Evolutionary conservation across 1,140 invertebrate species (phyloP).

Genomic region (Macrocentrus cingulum): DNA sequence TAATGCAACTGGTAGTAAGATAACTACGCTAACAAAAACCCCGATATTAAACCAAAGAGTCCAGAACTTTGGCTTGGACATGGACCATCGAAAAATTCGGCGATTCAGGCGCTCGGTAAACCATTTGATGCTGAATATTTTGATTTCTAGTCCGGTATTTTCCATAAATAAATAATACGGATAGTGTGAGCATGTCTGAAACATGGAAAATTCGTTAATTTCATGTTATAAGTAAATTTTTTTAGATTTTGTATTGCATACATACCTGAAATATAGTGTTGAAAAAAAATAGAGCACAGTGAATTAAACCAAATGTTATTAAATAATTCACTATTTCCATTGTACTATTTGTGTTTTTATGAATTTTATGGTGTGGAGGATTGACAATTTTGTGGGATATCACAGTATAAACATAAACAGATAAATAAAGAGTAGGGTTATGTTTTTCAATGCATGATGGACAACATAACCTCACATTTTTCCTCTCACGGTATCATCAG

Average conservation of each 20-base stretch:
- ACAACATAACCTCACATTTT: too few species aligned
- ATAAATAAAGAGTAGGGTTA: too few species aligned
- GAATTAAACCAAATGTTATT: conserved; percentile 58
- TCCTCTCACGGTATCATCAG: too few species aligned
- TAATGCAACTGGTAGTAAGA: conserved; percentile 65
- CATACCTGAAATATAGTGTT: conserved; percentile 72
- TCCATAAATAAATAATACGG: conserved; percentile 76
- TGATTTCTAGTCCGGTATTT: conserved; percentile 72
- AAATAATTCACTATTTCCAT: conserved; percentile 53
- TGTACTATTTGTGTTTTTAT: too few species aligned
- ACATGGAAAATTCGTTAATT: not conserved
- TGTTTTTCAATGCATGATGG: too few species aligned
- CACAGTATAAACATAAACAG: too few species aligned
- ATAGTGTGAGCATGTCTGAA: conserved; percentile 74
- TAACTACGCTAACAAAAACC: conserved; percentile 63
- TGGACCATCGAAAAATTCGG: conserved; percentile 72
- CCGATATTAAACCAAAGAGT: conserved; percentile 72
- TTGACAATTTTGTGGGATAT: too few species aligned
- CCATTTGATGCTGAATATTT: conserved; percentile 73
- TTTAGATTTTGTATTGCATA: not conserved
- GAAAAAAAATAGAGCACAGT: conserved; percentile 69
- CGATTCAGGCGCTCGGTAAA: conserved; percentile 76
- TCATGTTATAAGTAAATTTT: not conserved
- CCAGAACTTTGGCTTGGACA: conserved; percentile 65
- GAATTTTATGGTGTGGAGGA: too few species aligned